These are phyloP conservation scores for Carassius carassius DNA, from an alignment of 2,113 vertebrate species.

Conservation along the genomic window DNA sequence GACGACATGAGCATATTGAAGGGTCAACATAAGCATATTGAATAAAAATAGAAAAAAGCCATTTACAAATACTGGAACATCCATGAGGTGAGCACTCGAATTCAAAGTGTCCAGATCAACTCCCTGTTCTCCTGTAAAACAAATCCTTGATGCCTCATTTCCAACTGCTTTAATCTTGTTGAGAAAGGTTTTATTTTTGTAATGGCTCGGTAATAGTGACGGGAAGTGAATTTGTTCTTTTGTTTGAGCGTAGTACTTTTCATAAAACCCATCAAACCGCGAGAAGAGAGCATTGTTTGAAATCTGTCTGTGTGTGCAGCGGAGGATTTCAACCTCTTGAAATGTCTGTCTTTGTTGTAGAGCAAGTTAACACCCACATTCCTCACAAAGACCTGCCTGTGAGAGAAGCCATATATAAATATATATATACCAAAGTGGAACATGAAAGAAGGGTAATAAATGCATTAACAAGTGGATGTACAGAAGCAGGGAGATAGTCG, in stretches of 20 bases:
- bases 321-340: constrained; percentile 39
- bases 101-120: constrained; percentile 17
- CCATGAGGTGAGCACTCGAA: constrained; percentile 30
- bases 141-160: constrained; percentile 46
- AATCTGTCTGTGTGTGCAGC: constrained; percentile 30
- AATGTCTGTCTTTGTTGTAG: constrained; percentile 52
- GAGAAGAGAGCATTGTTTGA: constrained; percentile 40
- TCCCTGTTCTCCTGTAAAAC: constrained; percentile 11
- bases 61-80: constrained; percentile 48
- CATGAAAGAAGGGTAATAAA: constrained; percentile 52
- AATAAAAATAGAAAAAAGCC: constrained; percentile 62
- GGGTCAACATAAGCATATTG: constrained; percentile 66
- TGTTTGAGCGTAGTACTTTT: constrained; percentile 40
- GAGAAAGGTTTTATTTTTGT: constrained; percentile 44
- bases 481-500: constrained; percentile 36
- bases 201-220: constrained; percentile 50
- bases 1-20: constrained; percentile 54
- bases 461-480: constrained; percentile 43
- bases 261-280: constrained; percentile 48
- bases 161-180: constrained; percentile 35
- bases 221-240: constrained; percentile 47
- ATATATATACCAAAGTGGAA: constrained; percentile 42
- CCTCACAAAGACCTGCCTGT: constrained; percentile 42
- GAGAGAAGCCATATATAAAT: constrained; percentile 23
- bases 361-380: constrained; percentile 51